Conservation (phyloP, 2,888 invertebrate genomes). For the Zygothrica quintamaculata region DNA sequence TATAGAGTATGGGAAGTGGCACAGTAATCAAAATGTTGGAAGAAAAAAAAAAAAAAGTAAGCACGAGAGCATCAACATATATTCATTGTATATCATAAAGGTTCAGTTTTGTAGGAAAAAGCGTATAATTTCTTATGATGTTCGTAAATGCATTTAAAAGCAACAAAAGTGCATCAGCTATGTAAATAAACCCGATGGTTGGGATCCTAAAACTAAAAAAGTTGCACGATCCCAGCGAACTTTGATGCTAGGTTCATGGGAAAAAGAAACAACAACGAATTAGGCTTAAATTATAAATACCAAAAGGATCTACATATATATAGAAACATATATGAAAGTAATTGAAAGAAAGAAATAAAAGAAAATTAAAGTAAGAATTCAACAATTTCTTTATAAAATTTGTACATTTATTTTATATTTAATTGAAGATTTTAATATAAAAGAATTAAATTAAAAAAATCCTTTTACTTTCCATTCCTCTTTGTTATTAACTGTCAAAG, state of each 20-base stretch:
- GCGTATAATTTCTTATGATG: conserved; percentile 20
- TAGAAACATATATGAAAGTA: no score
- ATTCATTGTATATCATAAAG: conserved; percentile 21
- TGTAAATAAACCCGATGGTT: conserved; percentile 8
- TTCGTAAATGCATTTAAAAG: conserved; percentile 27
- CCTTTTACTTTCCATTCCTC: no score
- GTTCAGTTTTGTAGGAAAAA: conserved; percentile 3
- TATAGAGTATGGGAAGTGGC: conserved; percentile 43
- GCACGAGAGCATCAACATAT: conserved; percentile 26
- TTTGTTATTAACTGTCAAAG: neutral
- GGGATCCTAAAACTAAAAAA: neutral
- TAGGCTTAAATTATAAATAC: neutral
- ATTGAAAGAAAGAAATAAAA: no score
- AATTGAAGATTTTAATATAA: no score
- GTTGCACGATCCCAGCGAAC: conserved; percentile 1
- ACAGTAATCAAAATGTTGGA: conserved; percentile 43
- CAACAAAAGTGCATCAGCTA: conserved; percentile 2
- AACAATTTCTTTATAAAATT: no score
- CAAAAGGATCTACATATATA: no score
- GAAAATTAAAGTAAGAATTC: no score
- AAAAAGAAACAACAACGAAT: neutral
- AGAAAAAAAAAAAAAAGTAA: conserved; percentile 31
- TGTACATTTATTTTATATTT: no score
- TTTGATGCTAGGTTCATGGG: neutral
- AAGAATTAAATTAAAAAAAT: no score